Percentiles rank a stretch among this genome's conserved stretches.
phyloP scores from a whole-genome alignment of 2,113 vertebrate genomes.

The Halcyon senegalensis region DNA sequence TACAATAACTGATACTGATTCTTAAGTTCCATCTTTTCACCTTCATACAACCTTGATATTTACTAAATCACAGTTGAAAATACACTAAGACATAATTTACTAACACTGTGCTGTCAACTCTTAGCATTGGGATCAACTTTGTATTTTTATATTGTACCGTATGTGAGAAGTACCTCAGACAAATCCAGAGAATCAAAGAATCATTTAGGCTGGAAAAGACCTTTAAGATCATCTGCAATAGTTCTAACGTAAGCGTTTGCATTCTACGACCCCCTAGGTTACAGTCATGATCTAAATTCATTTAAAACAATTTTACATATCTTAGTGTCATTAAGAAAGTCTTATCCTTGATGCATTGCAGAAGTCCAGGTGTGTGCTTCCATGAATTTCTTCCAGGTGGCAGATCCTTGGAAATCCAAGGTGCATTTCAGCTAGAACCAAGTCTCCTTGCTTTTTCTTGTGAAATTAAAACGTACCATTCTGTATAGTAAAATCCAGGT shows the following conservation, averaged over 20 bases:
- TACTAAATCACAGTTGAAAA: conserved; percentile 41
- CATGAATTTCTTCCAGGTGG: neutral
- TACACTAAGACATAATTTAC: conserved; percentile 28
- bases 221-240: neutral
- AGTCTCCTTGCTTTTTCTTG: neutral
- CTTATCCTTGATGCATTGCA: neutral
- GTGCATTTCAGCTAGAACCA: neutral
- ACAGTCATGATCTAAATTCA: conserved; percentile 6
- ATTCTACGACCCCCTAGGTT: neutral
- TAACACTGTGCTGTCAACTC: neutral
- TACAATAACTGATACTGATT: conserved; percentile 19
- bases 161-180: neutral
- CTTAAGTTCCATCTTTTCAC: conserved; percentile 19
- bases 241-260: neutral
- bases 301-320: conserved; percentile 33
- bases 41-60: conserved; percentile 24
- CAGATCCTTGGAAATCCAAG: neutral
- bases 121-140: neutral
- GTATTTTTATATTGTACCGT: neutral
- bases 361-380: neutral
- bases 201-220: neutral
- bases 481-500: neutral
- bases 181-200: neutral
- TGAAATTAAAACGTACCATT: neutral
- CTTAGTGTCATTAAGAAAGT: neutral